Conservation (phyloP, 1,140 invertebrate species). For the Oppia nitens region DNA sequence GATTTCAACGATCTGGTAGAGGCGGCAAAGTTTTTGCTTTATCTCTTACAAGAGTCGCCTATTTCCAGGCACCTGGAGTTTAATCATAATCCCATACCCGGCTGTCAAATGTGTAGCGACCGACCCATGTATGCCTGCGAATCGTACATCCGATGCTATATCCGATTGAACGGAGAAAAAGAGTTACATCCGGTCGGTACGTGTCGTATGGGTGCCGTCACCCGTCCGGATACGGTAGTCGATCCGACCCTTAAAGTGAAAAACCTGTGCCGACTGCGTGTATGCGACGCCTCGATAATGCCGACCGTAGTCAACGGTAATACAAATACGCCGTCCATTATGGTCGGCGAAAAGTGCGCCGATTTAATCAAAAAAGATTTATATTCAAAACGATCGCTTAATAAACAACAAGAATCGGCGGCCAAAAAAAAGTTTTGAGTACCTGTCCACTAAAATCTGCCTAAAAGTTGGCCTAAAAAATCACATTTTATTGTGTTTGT, state of each 20-base stretch:
- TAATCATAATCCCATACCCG: no score
- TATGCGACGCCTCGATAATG: constrained; percentile 39
- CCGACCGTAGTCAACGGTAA: constrained; percentile 37
- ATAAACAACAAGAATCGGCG: background rate
- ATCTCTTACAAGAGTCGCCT: no score
- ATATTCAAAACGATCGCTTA: background rate
- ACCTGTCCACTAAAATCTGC: background rate
- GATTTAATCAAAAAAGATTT: constrained; percentile 32
- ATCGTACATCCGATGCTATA: constrained; percentile 19
- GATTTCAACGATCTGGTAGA: constrained; percentile 60
- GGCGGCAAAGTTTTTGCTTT: no score
- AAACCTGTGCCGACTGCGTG: constrained; percentile 23
- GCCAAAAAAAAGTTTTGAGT: background rate
- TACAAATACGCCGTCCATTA: constrained; percentile 37
- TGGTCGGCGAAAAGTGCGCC: constrained; percentile 38
- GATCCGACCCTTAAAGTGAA: constrained; percentile 45
- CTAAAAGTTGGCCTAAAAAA: background rate
- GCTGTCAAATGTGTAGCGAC: no score
- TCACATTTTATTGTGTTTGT: background rate
- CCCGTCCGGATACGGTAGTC: constrained; percentile 57
- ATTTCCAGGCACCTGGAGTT: no score
- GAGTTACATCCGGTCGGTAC: constrained; percentile 29
- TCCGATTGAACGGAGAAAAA: no score
- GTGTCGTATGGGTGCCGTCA: constrained; percentile 61
- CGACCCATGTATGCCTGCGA: no score